Base-by-base conservation (phyloP, 37 sponge, comb jelly and placozoan species). In the Ephydatia muelleri region DNA sequence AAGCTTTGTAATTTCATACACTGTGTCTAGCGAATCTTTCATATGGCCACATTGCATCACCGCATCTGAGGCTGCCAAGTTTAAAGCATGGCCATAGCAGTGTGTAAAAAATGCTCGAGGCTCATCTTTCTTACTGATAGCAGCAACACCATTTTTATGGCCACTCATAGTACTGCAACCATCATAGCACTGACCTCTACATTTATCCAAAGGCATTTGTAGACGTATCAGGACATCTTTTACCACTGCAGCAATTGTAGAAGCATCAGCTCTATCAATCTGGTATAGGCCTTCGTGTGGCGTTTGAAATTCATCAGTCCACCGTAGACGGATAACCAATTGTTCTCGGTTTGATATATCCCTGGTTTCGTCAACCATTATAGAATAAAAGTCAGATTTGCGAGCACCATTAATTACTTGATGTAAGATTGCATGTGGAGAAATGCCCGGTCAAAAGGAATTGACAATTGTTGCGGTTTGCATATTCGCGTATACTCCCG, bases 111-210 rank as follows among this genome's bases (percentile, higher is more conserved):
- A 14, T 72, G 86, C 91, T 39, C 78, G 57, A 30, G 91, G 79
- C 43, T 90, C 91, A 27, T 74, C 73, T 21, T 77, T 37, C 35
- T 31, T 66, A 22, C 85, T 49, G 38, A 82, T 83, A 43, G 74
- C 86, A 21, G 86, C 86, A 69, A 90, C 83, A 23, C 86, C 86
- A 66, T 70, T 78, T 35, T 73, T 89, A 57, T 16, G 19, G 14
- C 90, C 85, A 67, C 64, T 38, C 87, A 93, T 89, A 31, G 87
- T 93, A 73, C 87, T 90, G 13, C 82, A 84, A 38, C 82, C 90
- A 85, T 92, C 93, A 76, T 92, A 92, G 64, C 87, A 89, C 43
- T 90, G 94, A 21, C 94, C 94, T 37, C 94, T 84, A 34, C 82
- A 43, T 31, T 88, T 88, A 22, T 64, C 38, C 12, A 72, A 16